A percentile compares a stretch with the other conserved stretches of the same genome.
Evolutionary conservation across 2,888 invertebrate species (phyloP).

Genomic region (Frankliniella fusca): DNA sequence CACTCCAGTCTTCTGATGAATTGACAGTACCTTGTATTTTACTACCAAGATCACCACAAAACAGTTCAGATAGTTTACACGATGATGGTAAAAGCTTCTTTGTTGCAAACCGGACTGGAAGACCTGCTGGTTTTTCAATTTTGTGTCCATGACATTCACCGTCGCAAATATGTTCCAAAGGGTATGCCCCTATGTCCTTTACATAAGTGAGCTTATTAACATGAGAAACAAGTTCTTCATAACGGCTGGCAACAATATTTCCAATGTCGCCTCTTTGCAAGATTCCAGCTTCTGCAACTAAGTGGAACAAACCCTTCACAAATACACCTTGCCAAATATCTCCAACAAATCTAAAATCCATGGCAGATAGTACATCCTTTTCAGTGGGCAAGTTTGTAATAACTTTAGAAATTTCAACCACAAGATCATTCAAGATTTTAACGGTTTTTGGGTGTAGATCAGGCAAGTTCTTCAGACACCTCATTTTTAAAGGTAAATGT

Average conservation of each 20-base stretch:
- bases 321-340: constrained; percentile 31
- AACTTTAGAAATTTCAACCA: background rate
- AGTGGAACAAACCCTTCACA: background rate
- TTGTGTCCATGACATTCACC: background rate
- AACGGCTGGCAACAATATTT: background rate
- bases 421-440: background rate
- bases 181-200: background rate
- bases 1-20: background rate
- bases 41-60: background rate
- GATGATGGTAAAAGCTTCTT: background rate
- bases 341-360: constrained; percentile 16
- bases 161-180: background rate
- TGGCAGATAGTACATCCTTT: background rate
- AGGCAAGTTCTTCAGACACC: background rate
- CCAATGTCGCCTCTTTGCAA: background rate
- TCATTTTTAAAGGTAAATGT: background rate
- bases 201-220: constrained; percentile 23
- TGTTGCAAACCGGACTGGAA: background rate
- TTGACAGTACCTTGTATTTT: background rate
- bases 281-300: background rate
- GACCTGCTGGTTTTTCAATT: background rate
- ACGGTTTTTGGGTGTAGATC: background rate
- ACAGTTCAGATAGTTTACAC: background rate
- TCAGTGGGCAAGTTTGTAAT: background rate
- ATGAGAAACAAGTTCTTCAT: background rate